These are phyloP conservation scores for Drosophila leonis DNA, from an alignment of 2,888 invertebrate genomes.

Conservation along the genomic window DNA sequence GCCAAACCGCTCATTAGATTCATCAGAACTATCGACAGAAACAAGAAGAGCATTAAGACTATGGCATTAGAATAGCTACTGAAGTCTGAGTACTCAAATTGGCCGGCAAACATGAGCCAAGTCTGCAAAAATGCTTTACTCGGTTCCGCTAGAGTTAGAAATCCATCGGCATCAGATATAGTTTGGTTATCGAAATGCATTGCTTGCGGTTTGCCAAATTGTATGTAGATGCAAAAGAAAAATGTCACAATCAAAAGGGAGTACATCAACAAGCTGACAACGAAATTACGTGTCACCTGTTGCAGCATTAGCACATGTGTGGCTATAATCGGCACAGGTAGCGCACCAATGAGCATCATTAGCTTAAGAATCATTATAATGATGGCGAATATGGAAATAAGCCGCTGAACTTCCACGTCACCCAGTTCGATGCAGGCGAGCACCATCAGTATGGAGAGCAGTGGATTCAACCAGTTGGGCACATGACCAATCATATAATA, in stretches of 20 bases:
- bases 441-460: slow-evolving; percentile 88
- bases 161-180: slow-evolving; percentile 84
- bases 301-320: slow-evolving; percentile 93
- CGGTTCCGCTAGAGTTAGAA: slow-evolving; percentile 89
- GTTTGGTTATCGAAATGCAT: background rate
- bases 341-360: slow-evolving; percentile 91
- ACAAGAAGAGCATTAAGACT: slow-evolving; percentile 91
- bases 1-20: slow-evolving; percentile 93
- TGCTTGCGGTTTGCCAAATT: slow-evolving; percentile 88
- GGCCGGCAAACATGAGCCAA: slow-evolving; percentile 93
- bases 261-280: slow-evolving; percentile 91
- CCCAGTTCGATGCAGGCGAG: slow-evolving; percentile 87
- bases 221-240: slow-evolving; percentile 91
- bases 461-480: slow-evolving; percentile 91
- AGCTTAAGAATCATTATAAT: slow-evolving; percentile 91
- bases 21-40: slow-evolving; percentile 92
- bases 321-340: slow-evolving; percentile 89
- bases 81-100: slow-evolving; percentile 92
- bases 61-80: slow-evolving; percentile 89
- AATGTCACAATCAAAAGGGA: slow-evolving; percentile 93
- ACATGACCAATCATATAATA: slow-evolving; percentile 88
- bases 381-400: slow-evolving; percentile 90
- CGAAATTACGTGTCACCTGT: slow-evolving; percentile 92
- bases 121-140: slow-evolving; percentile 89
- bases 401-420: slow-evolving; percentile 87